Conservation (phyloP, 2,888 invertebrate species). For the Encarsia formosa region DNA sequence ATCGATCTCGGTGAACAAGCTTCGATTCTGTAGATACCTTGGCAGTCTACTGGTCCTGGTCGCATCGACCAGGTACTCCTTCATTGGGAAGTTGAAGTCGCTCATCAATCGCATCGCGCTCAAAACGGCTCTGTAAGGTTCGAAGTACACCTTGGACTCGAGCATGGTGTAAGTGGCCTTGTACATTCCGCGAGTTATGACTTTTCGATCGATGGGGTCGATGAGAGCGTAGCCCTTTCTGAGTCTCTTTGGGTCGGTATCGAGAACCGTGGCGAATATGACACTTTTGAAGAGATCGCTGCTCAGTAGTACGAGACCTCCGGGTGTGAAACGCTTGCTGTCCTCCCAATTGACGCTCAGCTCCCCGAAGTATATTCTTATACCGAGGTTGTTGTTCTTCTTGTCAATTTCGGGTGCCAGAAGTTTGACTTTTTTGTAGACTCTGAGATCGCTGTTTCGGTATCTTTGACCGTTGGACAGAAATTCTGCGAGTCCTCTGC, state of each 20-base stretch:
- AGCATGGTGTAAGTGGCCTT: not conserved
- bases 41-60: not conserved
- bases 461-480: not conserved
- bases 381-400: not conserved
- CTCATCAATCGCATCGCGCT: not conserved
- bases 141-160: conserved; percentile 10
- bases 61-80: not conserved
- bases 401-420: not conserved
- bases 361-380: not conserved
- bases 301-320: not conserved
- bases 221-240: not conserved
- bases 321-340: not conserved
- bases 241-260: not conserved
- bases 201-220: too few species aligned
- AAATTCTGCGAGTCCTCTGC: not conserved
- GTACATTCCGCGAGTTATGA: conserved; percentile 1
- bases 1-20: not conserved
- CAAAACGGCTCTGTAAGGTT: conserved; percentile 1
- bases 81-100: conserved; percentile 4
- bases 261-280: not conserved
- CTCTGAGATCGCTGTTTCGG: not conserved
- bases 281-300: not conserved
- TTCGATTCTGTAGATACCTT: not conserved
- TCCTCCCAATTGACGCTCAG: not conserved
- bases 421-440: not conserved